Evolutionary conservation across 1,140 invertebrate genomes (phyloP).

Genomic region (Hyphantria cunea): DNA sequence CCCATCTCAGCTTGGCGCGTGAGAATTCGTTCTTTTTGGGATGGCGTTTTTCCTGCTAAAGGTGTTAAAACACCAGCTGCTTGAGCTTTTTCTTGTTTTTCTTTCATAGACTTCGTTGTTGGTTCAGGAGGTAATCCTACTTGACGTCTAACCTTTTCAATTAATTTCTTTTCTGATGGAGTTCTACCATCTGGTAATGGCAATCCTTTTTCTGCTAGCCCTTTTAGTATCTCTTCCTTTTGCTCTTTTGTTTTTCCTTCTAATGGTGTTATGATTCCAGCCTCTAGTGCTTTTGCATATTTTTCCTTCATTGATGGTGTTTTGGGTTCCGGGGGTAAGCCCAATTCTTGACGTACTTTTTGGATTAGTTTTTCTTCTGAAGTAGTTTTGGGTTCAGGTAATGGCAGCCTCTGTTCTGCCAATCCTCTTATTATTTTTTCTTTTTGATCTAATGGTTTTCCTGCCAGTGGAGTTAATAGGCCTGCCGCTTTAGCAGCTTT

Average conservation of each 20-base stretch:
- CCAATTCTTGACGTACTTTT: slow-evolving; percentile 35
- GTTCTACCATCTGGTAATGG: slow-evolving; percentile 33
- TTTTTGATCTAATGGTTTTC: slow-evolving; percentile 39
- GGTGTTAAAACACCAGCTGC: slow-evolving; percentile 38
- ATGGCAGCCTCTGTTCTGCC: slow-evolving; percentile 31
- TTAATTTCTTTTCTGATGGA: slow-evolving; percentile 36
- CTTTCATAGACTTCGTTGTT: slow-evolving; percentile 36
- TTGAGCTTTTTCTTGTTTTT: slow-evolving; percentile 21
- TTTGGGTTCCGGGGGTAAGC: slow-evolving; percentile 35
- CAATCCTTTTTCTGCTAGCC: slow-evolving; percentile 20
- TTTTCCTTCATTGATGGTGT: slow-evolving; percentile 30
- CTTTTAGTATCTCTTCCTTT: slow-evolving; percentile 28
- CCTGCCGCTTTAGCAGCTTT: slow-evolving; percentile 24
- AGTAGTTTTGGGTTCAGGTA: slow-evolving; percentile 34
- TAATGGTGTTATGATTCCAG: slow-evolving; percentile 37
- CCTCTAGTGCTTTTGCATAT: slow-evolving; percentile 29
- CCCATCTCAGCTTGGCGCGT: slow-evolving; percentile 30
- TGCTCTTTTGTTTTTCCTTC: slow-evolving; percentile 33
- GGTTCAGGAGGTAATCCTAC: slow-evolving; percentile 26
- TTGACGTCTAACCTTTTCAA: slow-evolving; percentile 20
- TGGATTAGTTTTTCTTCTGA: slow-evolving; percentile 41
- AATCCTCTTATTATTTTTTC: slow-evolving; percentile 39
- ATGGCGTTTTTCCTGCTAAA: slow-evolving; percentile 25
- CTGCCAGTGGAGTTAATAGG: slow-evolving; percentile 34
- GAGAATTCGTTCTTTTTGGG: slow-evolving; percentile 39